A percentile compares a stretch with the other conserved stretches of the same genome.
phyloP scores from a whole-genome alignment of 1,140 invertebrate species.

The Caenorhabditis briggsae region DNA sequence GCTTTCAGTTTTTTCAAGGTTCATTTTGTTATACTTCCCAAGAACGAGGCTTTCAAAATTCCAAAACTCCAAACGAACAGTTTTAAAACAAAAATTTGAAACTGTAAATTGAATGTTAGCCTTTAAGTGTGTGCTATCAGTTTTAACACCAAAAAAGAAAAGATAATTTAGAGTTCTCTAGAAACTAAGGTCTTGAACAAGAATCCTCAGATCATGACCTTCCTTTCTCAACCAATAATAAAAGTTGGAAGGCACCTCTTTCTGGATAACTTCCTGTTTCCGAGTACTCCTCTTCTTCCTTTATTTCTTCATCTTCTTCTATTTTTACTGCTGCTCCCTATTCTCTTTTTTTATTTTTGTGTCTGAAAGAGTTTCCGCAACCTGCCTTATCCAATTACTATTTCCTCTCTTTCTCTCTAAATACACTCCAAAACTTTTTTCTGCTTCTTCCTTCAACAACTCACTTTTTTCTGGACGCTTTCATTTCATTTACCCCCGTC shows the following conservation, averaged over 20 bases:
- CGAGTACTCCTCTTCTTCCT: conserved; percentile 9
- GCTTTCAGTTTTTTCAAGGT: too few relatives aligned
- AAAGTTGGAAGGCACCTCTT: not conserved
- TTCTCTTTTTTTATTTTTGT: conserved; percentile 40
- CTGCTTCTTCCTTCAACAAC: conserved; percentile 9
- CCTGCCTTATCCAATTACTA: conserved; percentile 55
- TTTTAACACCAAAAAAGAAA: too few relatives aligned
- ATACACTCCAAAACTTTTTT: not conserved
- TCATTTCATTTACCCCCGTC: conserved; percentile 20
- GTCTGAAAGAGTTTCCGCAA: conserved; percentile 52
- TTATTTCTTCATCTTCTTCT: not conserved
- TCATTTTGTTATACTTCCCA: not conserved
- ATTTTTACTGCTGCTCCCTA: not conserved
- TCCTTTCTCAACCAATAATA: not conserved
- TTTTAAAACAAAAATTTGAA: too few relatives aligned
- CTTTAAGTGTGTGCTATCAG: too few relatives aligned
- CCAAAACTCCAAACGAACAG: too few relatives aligned
- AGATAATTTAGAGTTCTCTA: too few relatives aligned
- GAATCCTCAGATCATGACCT: too few relatives aligned
- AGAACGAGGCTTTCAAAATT: too few relatives aligned
- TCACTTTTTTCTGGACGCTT: conserved; percentile 6
- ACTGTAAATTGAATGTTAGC: too few relatives aligned
- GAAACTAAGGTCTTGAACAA: too few relatives aligned
- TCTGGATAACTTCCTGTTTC: conserved; percentile 14
- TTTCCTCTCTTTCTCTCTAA: conserved; percentile 18